Evolutionary conservation across 2,888 invertebrate genomes (phyloP), one percentile per base, ranked within the genome.

Genomic region (Corythucha ciliata): DNA sequence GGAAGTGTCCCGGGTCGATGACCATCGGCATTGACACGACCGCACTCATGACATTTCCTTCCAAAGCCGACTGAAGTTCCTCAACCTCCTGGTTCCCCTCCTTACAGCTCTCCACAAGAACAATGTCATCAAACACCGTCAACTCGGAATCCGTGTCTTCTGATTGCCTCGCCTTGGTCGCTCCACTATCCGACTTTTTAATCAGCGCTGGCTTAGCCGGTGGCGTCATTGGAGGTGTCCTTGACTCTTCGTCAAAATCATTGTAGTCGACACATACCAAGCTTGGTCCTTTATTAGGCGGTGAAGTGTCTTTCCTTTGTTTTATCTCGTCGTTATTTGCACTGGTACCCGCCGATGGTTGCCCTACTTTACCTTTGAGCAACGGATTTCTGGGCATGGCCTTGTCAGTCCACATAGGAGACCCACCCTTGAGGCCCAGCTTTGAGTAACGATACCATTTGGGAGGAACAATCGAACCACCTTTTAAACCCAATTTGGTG

Each of bases 201-300:
- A 54, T 55, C 7, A 52, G 46, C 7, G 57, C 57, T 8, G 58
- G 51, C 27, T 53, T 53, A 16, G 53, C 34, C 18, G 58, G 58
- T 33, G 58, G 59, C 12, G 57, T 57, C 10, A 58, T 55, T 10
- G 61, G 59, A 27, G 61, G 59, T n/a, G 57, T 57, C 34, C 56
- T 51, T n/a, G 60, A 74, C 53, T 75, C 76, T 56, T 76, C 75
- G 57, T 78, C 77, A 54, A 75, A 73, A 57, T 78, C 77, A 59
- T 75, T 76, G 58, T 75, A 76, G 62, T 78, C 77, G 0, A 72
- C 71, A 60, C 74, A 74, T 1, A 76, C 76, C 18, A 77, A 60
- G 1, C 76, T 75, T 36, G 72, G 68, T 18, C 70, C 69, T 58
- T 71, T 72, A n/a, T n/a, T n/a, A n/a, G n/a, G n/a, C n/a, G n/a